Evolutionary conservation across 2,888 invertebrate genomes (phyloP), one percentile per base, ranked within the genome.

Genomic region (Drosophila nr. perissopoda): DNA sequence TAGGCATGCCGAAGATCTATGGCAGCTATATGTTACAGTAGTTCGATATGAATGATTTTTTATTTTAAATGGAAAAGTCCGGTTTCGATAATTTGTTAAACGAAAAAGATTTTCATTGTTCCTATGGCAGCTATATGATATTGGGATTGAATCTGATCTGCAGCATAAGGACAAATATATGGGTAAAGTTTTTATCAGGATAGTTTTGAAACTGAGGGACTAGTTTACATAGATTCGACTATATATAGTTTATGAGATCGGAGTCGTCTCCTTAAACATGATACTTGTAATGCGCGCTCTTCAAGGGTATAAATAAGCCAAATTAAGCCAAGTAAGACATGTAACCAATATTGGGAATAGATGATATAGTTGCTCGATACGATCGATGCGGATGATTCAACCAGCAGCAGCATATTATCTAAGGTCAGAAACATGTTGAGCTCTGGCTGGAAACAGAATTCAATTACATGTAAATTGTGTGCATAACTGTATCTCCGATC

Each of bases 381-480:
- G 21, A 46, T 7, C 46, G 21, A 46, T 21, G 46, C 13, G 21
- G 33, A 48, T 48, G 54, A 62, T 31, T 53, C 36, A 34, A 38
- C 34, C 18, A 25, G 25, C 18, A 31, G 48, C 42, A 38, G 18
- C 11, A 21, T 33, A 53, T 68, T 58, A 68, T 31, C 52, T 59
- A 48, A 67, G 69, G 68, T 70, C 68, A 53, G 34, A 66, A 67
- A 21, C 46, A 18, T 16, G 18, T 59, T 48, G 4, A 46, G n/a
- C n/a, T 5, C 25, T 31, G 3, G 3, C 42, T 65, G 13, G n/a
- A 33, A 59, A 42, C 53, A n/a, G 31, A 60, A 58, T 61, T 73
- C 36, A 57, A 58, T 74, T 66, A 60, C 42, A 65, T 65, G 62
- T 67, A 63, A 74, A 67, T 63, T 54, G 16, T 42, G 46, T 59